Conservation (phyloP, 2,797 vertebrate genomes). For the Pogoniulus pusillus region DNA sequence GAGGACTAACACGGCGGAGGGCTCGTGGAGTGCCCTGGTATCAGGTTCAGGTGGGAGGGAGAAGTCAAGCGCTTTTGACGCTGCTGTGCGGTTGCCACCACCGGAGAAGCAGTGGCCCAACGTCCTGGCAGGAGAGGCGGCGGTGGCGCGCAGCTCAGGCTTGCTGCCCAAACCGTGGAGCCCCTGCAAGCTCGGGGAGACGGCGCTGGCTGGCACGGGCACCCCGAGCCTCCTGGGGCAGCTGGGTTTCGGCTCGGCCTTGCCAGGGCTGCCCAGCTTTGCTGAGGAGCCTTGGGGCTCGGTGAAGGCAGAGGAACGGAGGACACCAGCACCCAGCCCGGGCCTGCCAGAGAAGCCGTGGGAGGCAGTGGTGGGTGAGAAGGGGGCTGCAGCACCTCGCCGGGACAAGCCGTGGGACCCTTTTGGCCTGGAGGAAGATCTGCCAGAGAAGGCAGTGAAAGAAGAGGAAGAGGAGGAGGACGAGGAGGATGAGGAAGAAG, state of each 20-base stretch:
- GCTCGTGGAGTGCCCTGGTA: slow-evolving; percentile 76
- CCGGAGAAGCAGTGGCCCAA: slow-evolving; percentile 30
- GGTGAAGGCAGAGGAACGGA: slow-evolving; percentile 82
- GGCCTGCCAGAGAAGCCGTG: slow-evolving; percentile 88
- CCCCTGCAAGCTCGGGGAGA: slow-evolving; percentile 58
- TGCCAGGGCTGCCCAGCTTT: slow-evolving; percentile 70
- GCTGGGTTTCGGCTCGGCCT: slow-evolving; percentile 70
- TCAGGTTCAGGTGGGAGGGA: slow-evolving; percentile 53
- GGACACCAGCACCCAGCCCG: slow-evolving; percentile 78
- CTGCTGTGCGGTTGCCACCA: fast-evolving
- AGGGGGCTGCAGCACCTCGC: not conserved
- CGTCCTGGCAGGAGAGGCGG: not conserved
- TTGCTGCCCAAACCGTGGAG: slow-evolving; percentile 78
- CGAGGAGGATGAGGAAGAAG: slow-evolving; percentile 77
- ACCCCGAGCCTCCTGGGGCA: slow-evolving; percentile 75
- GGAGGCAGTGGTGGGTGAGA: slow-evolving; percentile 65
- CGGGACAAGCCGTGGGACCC: slow-evolving; percentile 84
- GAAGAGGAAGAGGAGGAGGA: slow-evolving; percentile 68
- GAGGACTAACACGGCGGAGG: slow-evolving; percentile 73
- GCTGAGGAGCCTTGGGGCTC: slow-evolving; percentile 87
- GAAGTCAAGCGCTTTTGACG: slow-evolving; percentile 68
- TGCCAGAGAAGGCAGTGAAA: slow-evolving; percentile 49
- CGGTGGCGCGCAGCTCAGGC: fast-evolving
- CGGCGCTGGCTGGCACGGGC: not conserved
- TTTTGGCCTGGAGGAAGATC: slow-evolving; percentile 79